Evolutionary conservation across 2,888 invertebrate genomes (phyloP).

Genomic region (Trissonchulus sp.): DNA sequence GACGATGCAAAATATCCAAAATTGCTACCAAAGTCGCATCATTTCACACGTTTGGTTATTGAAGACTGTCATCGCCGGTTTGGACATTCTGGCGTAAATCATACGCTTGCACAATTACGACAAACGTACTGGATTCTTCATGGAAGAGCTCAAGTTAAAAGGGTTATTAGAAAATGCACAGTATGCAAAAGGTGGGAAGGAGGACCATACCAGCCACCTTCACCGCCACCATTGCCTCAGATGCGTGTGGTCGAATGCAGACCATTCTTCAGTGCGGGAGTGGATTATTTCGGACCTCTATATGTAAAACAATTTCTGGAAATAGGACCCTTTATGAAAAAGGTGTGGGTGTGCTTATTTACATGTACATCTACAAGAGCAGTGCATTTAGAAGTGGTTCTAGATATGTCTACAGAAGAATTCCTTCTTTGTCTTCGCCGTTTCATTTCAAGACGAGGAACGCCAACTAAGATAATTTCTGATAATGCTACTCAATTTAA

Average conservation of each 20-base stretch:
- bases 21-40: conserved; percentile 19
- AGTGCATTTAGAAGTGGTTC: conserved; percentile 23
- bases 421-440: no score
- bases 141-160: conserved; percentile 23
- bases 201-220: conserved; percentile 24
- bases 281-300: conserved; percentile 25
- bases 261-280: conserved; percentile 22
- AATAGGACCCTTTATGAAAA: not conserved
- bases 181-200: conserved; percentile 1
- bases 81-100: conserved; percentile 17
- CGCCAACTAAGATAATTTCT: no score
- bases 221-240: conserved; percentile 9
- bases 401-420: no score
- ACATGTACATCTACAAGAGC: conserved; percentile 24
- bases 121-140: conserved; percentile 20
- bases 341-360: conserved; percentile 25
- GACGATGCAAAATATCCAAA: conserved; percentile 24
- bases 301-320: no score
- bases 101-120: conserved; percentile 21
- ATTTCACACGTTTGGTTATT: conserved; percentile 20
- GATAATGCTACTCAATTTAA: no score
- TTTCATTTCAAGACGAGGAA: no score
- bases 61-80: conserved; percentile 19
- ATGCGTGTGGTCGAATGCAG: not conserved
- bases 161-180: conserved; percentile 10